Evolutionary conservation across 2,888 invertebrate species (phyloP), one percentile per base, ranked within the genome.

Genomic region (Apantesis nais): DNA sequence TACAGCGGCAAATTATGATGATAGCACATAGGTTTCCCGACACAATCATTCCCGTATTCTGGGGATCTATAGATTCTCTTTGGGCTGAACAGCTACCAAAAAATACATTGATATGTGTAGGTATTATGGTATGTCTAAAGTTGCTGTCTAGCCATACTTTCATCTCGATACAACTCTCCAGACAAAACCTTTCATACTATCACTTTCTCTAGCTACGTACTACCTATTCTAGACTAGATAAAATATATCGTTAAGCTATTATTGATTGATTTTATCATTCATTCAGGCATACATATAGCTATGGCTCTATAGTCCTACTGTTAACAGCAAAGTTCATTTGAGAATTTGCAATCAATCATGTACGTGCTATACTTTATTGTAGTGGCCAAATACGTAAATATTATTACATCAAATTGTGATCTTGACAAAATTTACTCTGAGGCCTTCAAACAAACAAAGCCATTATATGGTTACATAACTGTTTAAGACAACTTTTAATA

Each of bases 381-480:
- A 63, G 29, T n/a, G 19, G 16, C 29, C 63, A 44, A 29, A 41
- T 41, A 63, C 39, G 12, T 14, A 25, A n/a, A 7, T 25, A 29
- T 63, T 63, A 63, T 19, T 1, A 25, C n/a, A 63, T 41, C 41
- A 29, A 44, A 9, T 41, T 37, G 29, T 5, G 11, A 63, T 63
- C 63, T 41, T 63, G 63, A 63, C 41, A 39, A 19, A 22, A 22
- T 29, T 25, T 63, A 37, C 9, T 41, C 25, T 16, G 29, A 44
- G 63, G 29, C 41, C 63, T 63, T 41, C 63, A 62, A n/a, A 55
- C 22, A 65, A 65, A 34, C 25, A 39, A 66, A 58, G 25, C 4
- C 55, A 52, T 52, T 52, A n/a, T 52, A 58, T 29, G 16, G 5
- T 58, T 58, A 29, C 29, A 29, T 29, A 58, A 29, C 16, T 29